Percentiles rank a stretch among this genome's conserved stretches.
Conservation (phyloP, 2,113 vertebrate genomes). For the Phasianus colchicus region DNA sequence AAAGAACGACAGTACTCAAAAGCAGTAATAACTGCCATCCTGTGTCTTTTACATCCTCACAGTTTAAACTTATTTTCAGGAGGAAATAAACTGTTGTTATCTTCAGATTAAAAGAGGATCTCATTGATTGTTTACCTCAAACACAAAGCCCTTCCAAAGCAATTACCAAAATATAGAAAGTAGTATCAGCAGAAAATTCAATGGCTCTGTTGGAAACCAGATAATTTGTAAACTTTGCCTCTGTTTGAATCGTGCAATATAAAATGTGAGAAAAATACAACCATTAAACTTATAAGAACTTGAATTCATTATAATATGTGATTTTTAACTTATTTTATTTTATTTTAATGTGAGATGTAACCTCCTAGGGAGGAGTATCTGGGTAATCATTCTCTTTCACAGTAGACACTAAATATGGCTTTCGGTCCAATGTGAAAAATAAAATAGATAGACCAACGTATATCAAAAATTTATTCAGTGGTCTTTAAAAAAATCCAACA, state of each 20-base stretch:
- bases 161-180: constrained; percentile 15
- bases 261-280: constrained; percentile 22
- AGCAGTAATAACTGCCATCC: background rate
- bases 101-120: background rate
- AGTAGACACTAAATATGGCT: background rate
- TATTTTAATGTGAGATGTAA: background rate
- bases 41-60: background rate
- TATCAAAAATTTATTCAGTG: background rate
- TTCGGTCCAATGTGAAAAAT: background rate
- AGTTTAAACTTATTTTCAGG: background rate
- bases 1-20: background rate
- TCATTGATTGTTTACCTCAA: constrained; percentile 1
- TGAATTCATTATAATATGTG: background rate
- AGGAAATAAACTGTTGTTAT: background rate
- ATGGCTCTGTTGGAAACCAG: background rate
- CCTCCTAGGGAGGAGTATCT: background rate
- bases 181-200: background rate
- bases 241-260: background rate
- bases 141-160: background rate
- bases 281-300: constrained; percentile 25
- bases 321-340: background rate
- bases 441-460: background rate
- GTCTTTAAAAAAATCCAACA: fast-evolving
- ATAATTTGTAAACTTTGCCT: constrained; percentile 13
- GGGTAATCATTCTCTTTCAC: background rate